Evolutionary conservation across 2,797 vertebrate genomes (phyloP).

Genomic region (Chlorospingus flavigularis): DNA sequence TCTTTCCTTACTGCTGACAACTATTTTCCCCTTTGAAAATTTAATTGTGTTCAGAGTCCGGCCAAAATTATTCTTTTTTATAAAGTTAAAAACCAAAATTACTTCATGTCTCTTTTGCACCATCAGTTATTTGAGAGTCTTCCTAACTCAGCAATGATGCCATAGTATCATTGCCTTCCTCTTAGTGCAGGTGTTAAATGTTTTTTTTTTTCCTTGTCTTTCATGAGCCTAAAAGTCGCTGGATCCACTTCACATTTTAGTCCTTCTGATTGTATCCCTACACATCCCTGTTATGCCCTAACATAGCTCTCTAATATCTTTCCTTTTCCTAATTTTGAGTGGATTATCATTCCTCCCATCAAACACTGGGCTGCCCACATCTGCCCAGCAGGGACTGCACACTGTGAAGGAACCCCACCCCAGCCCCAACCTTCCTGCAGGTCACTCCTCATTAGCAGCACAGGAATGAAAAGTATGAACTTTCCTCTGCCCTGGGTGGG

Average conservation of each 20-base stretch:
- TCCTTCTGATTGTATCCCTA: neutral
- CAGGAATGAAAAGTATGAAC: neutral
- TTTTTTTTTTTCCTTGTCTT: neutral
- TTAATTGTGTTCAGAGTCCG: neutral
- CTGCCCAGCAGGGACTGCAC: neutral
- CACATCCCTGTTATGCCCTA: neutral
- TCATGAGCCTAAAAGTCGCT: neutral
- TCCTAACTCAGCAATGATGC: neutral
- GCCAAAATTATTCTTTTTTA: neutral
- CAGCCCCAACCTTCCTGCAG: neutral
- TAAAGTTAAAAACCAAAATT: neutral
- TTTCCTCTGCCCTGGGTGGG: neutral
- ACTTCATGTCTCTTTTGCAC: neutral
- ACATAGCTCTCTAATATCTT: neutral
- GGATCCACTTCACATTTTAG: neutral
- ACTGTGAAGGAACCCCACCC: rapidly evolving
- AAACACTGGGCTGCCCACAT: neutral
- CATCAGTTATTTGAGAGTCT: neutral
- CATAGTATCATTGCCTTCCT: neutral
- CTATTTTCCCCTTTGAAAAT: neutral
- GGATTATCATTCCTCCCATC: neutral
- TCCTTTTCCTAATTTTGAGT: neutral
- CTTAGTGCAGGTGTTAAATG: neutral
- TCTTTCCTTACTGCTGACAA: neutral
- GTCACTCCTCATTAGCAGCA: neutral